Percentiles rank a stretch among this genome's conserved stretches.
These are phyloP conservation scores for Gymnoscopelus braueri DNA, from an alignment of 2,797 vertebrate genomes.

Conservation along the genomic window DNA sequence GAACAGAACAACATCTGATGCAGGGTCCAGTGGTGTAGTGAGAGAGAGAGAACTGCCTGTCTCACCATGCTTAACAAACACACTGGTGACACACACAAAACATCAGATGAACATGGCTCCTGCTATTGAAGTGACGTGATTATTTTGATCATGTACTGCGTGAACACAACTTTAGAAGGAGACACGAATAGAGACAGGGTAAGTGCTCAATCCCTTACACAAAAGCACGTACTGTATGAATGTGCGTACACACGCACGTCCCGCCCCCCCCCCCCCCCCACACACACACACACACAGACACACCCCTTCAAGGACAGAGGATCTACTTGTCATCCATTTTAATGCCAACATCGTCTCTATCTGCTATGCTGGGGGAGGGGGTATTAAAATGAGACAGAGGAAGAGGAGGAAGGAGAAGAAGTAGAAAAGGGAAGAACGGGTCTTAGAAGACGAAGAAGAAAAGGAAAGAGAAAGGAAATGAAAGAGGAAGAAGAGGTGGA, in stretches of 20 bases:
- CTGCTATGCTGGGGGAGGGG: not conserved
- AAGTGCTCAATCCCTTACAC: not conserved
- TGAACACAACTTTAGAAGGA: too few species aligned
- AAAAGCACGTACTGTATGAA: not conserved
- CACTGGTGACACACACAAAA: too few species aligned
- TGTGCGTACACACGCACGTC: too few species aligned
- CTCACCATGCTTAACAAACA: too few species aligned
- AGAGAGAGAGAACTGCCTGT: too few species aligned
- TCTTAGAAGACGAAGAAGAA: not conserved
- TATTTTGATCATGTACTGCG: too few species aligned
- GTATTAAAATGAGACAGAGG: too few species aligned
- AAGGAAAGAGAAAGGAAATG: not conserved
- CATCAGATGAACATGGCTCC: too few species aligned
- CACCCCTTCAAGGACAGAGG: constrained; percentile 19
- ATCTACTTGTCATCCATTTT: constrained; percentile 34
- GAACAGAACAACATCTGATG: too few species aligned
- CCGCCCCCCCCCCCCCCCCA: not conserved
- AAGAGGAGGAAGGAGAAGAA: too few species aligned
- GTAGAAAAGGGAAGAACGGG: not conserved
- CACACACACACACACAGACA: constrained; percentile 19
- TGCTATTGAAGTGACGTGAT: too few species aligned
- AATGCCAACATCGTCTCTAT: constrained; percentile 19
- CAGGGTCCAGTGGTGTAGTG: too few species aligned
- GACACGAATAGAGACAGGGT: not conserved
- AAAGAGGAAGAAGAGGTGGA: not conserved